Evolutionary conservation across 2,888 invertebrate species (phyloP), one percentile per base, ranked within the genome.

Genomic region (Xanthia togata): DNA sequence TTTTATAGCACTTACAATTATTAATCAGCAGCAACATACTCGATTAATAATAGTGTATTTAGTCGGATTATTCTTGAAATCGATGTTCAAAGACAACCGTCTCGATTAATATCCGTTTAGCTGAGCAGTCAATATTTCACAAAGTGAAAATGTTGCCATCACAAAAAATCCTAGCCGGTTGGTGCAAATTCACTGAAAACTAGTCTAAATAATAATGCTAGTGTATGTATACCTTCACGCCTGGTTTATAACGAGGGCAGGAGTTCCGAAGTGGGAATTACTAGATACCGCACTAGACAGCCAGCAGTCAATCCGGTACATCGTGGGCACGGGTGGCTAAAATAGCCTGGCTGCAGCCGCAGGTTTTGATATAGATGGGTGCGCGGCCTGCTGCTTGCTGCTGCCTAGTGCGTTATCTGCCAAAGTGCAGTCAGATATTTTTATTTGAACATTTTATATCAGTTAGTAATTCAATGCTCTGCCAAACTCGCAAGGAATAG

Each of bases 241-340:
- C 82, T 82, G 86, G 86, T 60, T 83, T 85, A 73, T 65, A 83
- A 83, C 85, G 82, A 60, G 82, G 83, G 83, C 86, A 83, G 83
- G 85, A 82, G 85, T 76, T 77, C 83, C 82, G 84, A 55, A 78
- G 83, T 82, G 79, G 81, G 78, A 67, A 78, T 47, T 80, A 84
- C 87, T 86, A 88, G 88, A 87, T 83, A 83, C 86, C 83, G 83
- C 83, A 83, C 83, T 83, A 83, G 83, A 83, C 83, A 83, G 86
- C 83, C 70, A 67, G 82, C 82, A 85, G 62, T 76, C 76, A 73
- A 63, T 85, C 83, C 83, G 86, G 86, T 83, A 78, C 73, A 70
- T 85, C 70, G 82, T 76, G 55, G 85, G 74, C 80, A 81, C 81
- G 70, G 73, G 72, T 72, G 78, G 83, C 86, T 83, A 83, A 83